Evolutionary conservation across 2,797 vertebrate genomes (phyloP).

Genomic region (Prunella strophiata): DNA sequence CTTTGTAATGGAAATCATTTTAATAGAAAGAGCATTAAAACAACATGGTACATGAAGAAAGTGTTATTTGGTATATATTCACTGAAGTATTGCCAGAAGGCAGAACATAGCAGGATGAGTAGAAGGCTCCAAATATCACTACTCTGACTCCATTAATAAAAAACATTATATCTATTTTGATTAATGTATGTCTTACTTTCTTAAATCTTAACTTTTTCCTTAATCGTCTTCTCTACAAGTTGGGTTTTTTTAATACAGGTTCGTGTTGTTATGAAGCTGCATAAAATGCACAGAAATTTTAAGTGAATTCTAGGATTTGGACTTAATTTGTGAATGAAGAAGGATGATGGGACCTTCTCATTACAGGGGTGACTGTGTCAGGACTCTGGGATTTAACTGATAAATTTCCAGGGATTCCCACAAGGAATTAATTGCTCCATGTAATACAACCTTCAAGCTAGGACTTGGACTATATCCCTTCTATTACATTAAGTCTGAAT

Average conservation of each 20-base stretch:
- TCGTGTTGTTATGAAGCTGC: neutral
- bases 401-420: neutral
- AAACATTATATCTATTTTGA: neutral
- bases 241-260: rapidly evolving
- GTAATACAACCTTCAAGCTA: neutral
- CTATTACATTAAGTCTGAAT: neutral
- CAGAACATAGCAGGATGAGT: neutral
- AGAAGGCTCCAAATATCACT: neutral
- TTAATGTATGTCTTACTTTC: neutral
- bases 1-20: neutral
- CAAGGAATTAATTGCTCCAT: neutral
- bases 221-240: neutral
- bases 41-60: neutral
- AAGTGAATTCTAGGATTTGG: neutral
- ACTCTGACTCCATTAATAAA: neutral
- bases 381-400: neutral
- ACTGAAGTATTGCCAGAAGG: neutral
- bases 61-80: neutral
- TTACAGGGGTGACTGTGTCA: neutral
- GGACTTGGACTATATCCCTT: neutral
- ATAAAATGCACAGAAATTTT: neutral
- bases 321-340: neutral
- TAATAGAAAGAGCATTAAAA: neutral
- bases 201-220: neutral
- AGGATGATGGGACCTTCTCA: neutral